Evolutionary conservation across 2,888 invertebrate genomes (phyloP), one percentile per base, ranked within the genome.

Genomic region (Nudaria mundana): DNA sequence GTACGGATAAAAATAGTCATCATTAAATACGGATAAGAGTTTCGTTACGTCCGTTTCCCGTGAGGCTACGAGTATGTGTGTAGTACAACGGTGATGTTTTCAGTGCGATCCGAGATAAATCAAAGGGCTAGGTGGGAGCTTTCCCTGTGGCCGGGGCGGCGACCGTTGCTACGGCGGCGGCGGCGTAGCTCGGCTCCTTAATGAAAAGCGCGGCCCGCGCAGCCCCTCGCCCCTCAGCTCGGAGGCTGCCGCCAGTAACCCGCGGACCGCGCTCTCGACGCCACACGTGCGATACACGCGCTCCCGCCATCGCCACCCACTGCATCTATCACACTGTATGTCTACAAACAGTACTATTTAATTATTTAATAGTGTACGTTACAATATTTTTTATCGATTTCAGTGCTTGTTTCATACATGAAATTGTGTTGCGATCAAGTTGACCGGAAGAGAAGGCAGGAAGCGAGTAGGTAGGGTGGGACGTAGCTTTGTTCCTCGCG

Each of bases 211-310:
- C 66, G 74, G 71, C 62, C 66, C 78, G 84, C 87, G 87, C 85
- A 86, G 85, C 82, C 76, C 81, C 83, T 71, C 82, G 71, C 67
- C 38, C 66, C 63, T 44, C 60, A 45, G 38, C 63, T 61, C 69
- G 79, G 82, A 79, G 74, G 82, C 80, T 79, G 82, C 66, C 68
- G 67, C 62, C 84, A 87, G 87, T 88, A 76, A 77, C 80, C 77
- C 85, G 87, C 87, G 81, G 64, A 67, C 76, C 84, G 86, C 81
- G 81, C 70, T 66, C 66, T 62, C 70, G 78, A 66, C 67, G 49
- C 56, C 57, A 76, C 81, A 79, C 74, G 77, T 72, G 54, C 64
- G 56, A 52, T 59, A 44, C 49, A 47, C 40, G 63, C 69, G 65
- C 63, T 66, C 63, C 62, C 53, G 59, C 45, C 50, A 44, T 49